Percentiles rank a stretch among this genome's conserved stretches.
Evolutionary conservation across 2,888 invertebrate species (phyloP).

Genomic region (Phasia obesa): DNA sequence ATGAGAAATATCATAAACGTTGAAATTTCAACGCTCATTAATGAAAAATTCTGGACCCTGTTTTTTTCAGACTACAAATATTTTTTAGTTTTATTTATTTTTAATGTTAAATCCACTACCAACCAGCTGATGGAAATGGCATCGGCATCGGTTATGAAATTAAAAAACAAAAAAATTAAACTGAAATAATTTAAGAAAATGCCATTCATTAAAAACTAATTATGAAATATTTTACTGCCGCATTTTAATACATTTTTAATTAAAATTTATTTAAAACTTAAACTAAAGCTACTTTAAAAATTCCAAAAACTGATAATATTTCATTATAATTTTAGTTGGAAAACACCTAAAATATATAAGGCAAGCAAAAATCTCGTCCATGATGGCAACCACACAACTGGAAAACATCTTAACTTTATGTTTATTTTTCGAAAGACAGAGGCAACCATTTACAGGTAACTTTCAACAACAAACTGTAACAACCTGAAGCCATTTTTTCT

Average conservation of each 20-base stretch:
- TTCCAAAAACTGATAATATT: constrained; percentile 32
- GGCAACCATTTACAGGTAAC: constrained; percentile 57
- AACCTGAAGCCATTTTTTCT: constrained; percentile 65
- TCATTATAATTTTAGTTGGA: constrained; percentile 61
- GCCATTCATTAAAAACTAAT: constrained; percentile 6
- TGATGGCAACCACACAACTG: background rate
- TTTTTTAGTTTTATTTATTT: no score
- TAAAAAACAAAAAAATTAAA: constrained; percentile 15
- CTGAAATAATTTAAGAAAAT: background rate
- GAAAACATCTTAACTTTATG: background rate
- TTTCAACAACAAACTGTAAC: constrained; percentile 59
- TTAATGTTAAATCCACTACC: no score
- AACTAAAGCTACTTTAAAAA: background rate
- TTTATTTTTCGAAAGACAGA: background rate
- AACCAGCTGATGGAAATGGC: no score
- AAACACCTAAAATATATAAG: background rate
- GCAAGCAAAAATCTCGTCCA: background rate
- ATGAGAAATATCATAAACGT: no score
- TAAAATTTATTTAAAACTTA: background rate
- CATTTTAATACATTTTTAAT: constrained; percentile 5
- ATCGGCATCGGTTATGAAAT: constrained; percentile 52
- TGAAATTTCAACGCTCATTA: no score
- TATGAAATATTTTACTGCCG: background rate
- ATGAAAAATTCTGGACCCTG: no score
- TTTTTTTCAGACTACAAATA: no score